These are phyloP conservation scores for Pyrochroa serraticornis DNA, from an alignment of 2,888 invertebrate species.

Conservation along the genomic window DNA sequence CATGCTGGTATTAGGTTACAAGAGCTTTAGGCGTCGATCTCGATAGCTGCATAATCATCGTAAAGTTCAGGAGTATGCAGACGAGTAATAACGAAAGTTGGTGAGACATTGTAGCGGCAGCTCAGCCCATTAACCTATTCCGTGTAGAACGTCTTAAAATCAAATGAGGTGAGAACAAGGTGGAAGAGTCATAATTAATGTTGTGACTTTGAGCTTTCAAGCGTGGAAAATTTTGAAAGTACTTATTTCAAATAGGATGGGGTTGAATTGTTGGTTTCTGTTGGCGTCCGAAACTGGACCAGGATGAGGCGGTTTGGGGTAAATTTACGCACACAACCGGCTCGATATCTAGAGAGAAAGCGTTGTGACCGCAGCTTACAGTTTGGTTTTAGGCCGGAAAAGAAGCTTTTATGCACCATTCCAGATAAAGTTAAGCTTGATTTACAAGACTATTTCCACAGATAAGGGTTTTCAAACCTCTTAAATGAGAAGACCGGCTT, in stretches of 20 bases:
- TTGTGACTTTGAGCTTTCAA: slow-evolving; percentile 9
- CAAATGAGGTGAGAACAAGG: slow-evolving; percentile 39
- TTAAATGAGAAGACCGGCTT: slow-evolving; percentile 7
- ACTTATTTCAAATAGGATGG: too few relatives aligned
- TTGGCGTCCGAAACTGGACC: too few relatives aligned
- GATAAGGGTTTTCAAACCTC: slow-evolving; percentile 35
- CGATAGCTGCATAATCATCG: neutral
- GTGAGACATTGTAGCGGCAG: slow-evolving; percentile 3
- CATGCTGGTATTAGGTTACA: too few relatives aligned
- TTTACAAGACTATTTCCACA: slow-evolving; percentile 38
- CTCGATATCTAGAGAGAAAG: too few relatives aligned
- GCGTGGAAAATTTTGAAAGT: too few relatives aligned
- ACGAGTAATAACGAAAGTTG: slow-evolving; percentile 5
- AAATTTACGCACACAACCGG: too few relatives aligned
- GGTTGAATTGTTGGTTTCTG: too few relatives aligned
- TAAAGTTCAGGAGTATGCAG: neutral
- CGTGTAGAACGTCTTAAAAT: slow-evolving; percentile 30
- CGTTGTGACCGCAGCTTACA: neutral
- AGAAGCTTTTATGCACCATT: slow-evolving; percentile 39
- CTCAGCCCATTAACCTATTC: slow-evolving; percentile 9
- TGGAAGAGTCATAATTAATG: slow-evolving; percentile 37
- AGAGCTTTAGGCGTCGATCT: too few relatives aligned
- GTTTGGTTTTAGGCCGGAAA: slow-evolving; percentile 2
- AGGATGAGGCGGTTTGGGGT: neutral
- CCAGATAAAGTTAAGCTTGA: slow-evolving; percentile 42